A percentile compares a stretch with the other conserved stretches of the same genome.
These are phyloP conservation scores for Propsilocerus akamusi DNA, from an alignment of 1,140 invertebrate species.

Conservation along the genomic window DNA sequence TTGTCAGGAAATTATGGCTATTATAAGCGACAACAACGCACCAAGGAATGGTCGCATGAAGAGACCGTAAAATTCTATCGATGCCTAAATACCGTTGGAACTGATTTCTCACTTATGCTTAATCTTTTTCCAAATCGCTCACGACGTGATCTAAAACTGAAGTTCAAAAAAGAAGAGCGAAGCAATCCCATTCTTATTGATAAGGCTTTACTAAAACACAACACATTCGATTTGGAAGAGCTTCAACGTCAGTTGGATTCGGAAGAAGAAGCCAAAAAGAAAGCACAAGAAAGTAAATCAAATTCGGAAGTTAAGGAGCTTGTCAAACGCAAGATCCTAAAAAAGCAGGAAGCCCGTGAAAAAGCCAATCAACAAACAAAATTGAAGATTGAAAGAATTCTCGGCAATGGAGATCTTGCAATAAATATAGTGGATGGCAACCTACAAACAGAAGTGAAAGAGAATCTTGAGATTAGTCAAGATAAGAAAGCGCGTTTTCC, in stretches of 20 bases:
- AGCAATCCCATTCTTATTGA: slow-evolving; percentile 24
- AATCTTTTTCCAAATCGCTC: slow-evolving; percentile 60
- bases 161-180: slow-evolving; percentile 32
- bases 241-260: slow-evolving; percentile 24
- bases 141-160: slow-evolving; percentile 63
- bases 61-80: slow-evolving; percentile 76
- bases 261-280: slow-evolving; percentile 14
- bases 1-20: slow-evolving; percentile 34
- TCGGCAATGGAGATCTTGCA: background rate
- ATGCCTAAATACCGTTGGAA: slow-evolving; percentile 70
- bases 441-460: background rate
- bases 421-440: background rate
- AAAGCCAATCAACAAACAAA: background rate
- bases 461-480: background rate
- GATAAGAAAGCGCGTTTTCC: background rate
- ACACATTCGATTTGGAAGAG: slow-evolving; percentile 26
- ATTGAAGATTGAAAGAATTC: background rate
- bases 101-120: slow-evolving; percentile 77
- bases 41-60: slow-evolving; percentile 41
- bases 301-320: background rate
- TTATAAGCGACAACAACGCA: slow-evolving; percentile 39
- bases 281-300: slow-evolving; percentile 10
- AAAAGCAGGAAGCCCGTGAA: background rate
- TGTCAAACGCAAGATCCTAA: background rate
- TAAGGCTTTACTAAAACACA: slow-evolving; percentile 25